Evolutionary conservation across 2,888 invertebrate species (phyloP).

Genomic region (Andrena minutula): DNA sequence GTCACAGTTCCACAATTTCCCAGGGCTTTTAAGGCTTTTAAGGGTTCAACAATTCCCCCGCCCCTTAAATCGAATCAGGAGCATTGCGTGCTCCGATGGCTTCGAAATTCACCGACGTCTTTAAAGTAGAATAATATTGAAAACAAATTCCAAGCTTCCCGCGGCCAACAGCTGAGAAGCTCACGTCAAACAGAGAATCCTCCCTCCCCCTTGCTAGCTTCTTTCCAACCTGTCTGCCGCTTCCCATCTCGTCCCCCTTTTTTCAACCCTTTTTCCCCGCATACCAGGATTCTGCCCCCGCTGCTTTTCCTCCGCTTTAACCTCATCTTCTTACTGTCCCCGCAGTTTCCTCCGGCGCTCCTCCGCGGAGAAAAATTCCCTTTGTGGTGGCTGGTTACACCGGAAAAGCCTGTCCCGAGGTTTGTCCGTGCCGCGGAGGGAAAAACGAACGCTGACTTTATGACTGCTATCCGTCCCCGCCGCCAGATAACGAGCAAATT

Average conservation of each 20-base stretch:
- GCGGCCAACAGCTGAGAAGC: neutral
- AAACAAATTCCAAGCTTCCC: neutral
- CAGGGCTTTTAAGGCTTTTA: neutral
- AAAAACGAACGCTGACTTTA: constrained; percentile 39
- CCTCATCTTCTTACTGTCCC: constrained; percentile 58
- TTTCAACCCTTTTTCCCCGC: constrained; percentile 26
- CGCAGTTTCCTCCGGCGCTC: constrained; percentile 14
- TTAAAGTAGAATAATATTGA: constrained; percentile 3
- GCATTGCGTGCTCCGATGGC: neutral
- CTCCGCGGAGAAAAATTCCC: constrained; percentile 19
- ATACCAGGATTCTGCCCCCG: neutral
- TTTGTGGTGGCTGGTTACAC: constrained; percentile 21
- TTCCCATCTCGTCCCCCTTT: constrained; percentile 2
- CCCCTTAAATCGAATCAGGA: neutral
- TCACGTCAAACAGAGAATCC: constrained; percentile 13
- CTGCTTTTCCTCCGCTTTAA: constrained; percentile 43
- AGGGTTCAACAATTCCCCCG: neutral
- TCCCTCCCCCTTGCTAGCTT: neutral
- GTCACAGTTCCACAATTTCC: neutral
- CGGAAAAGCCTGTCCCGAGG: constrained; percentile 44
- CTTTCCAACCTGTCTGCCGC: constrained; percentile 1
- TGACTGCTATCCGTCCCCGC: constrained; percentile 20
- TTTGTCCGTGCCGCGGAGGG: constrained; percentile 28
- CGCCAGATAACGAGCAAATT: constrained; percentile 60
- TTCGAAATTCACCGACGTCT: neutral